Conservation (phyloP, 2,797 vertebrate genomes). For the Petrocephalus sullivani region DNA sequence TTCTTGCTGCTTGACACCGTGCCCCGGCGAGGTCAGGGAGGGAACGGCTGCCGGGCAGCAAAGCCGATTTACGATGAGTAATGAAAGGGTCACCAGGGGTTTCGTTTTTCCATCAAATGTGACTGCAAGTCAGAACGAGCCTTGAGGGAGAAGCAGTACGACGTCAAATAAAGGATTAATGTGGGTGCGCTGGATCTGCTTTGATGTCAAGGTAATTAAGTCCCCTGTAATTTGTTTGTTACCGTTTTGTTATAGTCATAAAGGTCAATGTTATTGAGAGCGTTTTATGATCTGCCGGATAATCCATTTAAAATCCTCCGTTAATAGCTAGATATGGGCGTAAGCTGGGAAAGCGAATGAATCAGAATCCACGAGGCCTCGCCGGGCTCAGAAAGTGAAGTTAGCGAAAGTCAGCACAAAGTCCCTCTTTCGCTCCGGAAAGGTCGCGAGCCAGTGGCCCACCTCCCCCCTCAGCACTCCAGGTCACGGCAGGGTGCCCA, state of each 20-base stretch:
- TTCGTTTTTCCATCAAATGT: background rate
- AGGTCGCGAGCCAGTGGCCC: background rate
- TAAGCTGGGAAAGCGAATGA: background rate
- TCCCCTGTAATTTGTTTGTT: conserved; percentile 6
- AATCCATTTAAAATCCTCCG: background rate
- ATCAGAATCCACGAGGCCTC: background rate
- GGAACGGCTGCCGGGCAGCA: background rate
- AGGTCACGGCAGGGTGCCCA: background rate
- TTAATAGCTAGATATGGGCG: background rate
- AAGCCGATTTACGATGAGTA: background rate
- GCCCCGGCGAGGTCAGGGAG: background rate
- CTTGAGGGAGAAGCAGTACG: background rate
- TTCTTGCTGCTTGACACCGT: background rate
- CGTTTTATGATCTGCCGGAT: background rate
- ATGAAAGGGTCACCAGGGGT: background rate
- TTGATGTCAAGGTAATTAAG: conserved; percentile 3
- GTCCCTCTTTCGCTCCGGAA: background rate
- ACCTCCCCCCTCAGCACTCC: background rate
- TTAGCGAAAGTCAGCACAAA: background rate
- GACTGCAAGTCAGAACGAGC: background rate
- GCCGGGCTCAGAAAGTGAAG: background rate
- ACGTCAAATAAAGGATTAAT: background rate
- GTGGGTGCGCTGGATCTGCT: background rate
- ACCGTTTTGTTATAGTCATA: background rate
- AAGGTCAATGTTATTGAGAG: background rate